A percentile compares a stretch with the other conserved stretches of the same genome.
Evolutionary conservation across 2,113 vertebrate species (phyloP).

Genomic region (Dipodomys merriami): DNA sequence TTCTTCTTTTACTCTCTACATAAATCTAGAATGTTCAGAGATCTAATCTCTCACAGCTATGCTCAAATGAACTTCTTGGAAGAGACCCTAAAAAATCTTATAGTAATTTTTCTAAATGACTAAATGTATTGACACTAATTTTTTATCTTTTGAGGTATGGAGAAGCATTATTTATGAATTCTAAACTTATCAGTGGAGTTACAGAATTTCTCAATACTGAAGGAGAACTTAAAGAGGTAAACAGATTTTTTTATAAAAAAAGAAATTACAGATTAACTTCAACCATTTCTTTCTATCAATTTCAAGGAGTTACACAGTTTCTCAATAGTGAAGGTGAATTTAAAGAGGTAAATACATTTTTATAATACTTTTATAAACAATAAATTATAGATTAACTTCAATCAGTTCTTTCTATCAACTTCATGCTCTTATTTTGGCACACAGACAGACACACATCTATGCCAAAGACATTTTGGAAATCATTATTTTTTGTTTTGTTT

Average conservation of each 20-base stretch:
- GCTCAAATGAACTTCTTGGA: background rate
- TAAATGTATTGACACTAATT: constrained; percentile 36
- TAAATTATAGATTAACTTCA: background rate
- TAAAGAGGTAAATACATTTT: constrained; percentile 90
- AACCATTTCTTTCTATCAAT: background rate
- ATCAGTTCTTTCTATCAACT: background rate
- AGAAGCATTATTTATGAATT: constrained; percentile 99
- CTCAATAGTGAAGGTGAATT: constrained; percentile 95
- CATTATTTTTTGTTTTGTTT: background rate
- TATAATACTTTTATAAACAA: background rate
- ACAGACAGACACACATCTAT: rapidly evolving
- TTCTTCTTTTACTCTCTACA: background rate
- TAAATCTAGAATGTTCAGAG: background rate
- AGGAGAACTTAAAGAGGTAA: constrained; percentile 95
- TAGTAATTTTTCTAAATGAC: constrained; percentile 27
- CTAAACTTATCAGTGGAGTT: constrained; percentile 96
- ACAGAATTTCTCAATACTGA: constrained; percentile 98
- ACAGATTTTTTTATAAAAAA: constrained; percentile 53
- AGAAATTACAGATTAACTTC: background rate
- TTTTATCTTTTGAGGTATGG: constrained; percentile 90
- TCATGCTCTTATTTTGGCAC: background rate
- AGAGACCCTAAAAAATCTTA: background rate
- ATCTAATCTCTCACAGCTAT: background rate
- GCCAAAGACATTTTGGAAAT: background rate
- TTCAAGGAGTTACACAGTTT: constrained; percentile 95